These are phyloP conservation scores for Drosophila subsilvestris DNA, from an alignment of 2,888 invertebrate species.

Conservation along the genomic window DNA sequence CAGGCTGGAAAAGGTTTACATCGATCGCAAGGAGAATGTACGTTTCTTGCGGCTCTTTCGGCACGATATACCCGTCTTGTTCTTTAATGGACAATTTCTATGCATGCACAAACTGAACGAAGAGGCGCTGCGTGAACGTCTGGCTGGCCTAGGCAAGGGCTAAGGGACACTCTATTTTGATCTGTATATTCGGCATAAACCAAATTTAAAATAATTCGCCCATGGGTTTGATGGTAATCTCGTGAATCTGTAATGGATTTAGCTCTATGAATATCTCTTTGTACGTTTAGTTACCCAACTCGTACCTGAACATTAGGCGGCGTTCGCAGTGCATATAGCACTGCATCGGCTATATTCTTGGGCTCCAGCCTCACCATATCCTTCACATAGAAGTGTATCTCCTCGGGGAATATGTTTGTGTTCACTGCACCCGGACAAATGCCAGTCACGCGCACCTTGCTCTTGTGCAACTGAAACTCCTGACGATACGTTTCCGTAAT, in stretches of 20 bases:
- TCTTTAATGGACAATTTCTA: conserved; percentile 92
- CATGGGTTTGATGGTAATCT: conserved; percentile 82
- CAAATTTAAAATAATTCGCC: conserved; percentile 78
- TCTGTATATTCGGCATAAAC: neutral
- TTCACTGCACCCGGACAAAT: conserved; percentile 83
- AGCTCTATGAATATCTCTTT: too few species aligned
- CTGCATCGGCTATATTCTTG: conserved; percentile 82
- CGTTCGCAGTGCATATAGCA: conserved; percentile 80
- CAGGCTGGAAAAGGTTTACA: conserved; percentile 90
- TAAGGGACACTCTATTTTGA: too few species aligned
- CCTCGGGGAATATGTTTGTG: conserved; percentile 82
- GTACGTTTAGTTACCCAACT: neutral
- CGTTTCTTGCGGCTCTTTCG: conserved; percentile 90
- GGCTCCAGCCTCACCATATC: conserved; percentile 80
- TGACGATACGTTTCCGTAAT: conserved; percentile 83
- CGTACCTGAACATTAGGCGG: conserved; percentile 81
- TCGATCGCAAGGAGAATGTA: conserved; percentile 89
- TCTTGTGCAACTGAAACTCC: conserved; percentile 82
- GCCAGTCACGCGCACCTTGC: conserved; percentile 81
- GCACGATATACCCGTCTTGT: conserved; percentile 94
- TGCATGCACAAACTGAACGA: conserved; percentile 90
- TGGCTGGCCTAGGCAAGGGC: conserved; percentile 20
- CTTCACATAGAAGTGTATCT: conserved; percentile 82
- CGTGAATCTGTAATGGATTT: conserved; percentile 76
- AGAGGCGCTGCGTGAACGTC: conserved; percentile 84